phyloP scores from a whole-genome alignment of 2,888 invertebrate genomes.

The Cataglyphis albicans region DNA sequence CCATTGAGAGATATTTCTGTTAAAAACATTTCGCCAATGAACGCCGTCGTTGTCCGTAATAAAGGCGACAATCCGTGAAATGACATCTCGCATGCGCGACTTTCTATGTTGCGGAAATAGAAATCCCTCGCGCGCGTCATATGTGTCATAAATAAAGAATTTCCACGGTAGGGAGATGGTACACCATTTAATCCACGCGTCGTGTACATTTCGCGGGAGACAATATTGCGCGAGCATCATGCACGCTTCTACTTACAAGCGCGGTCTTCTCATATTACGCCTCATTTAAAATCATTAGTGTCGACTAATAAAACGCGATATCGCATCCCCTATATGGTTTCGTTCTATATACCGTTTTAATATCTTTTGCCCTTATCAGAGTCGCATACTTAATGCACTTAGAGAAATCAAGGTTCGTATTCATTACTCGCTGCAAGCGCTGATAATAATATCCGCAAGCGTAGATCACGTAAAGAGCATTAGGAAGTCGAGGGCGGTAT shows the following conservation, averaged over 20 bases:
- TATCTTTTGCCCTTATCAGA: slow-evolving; percentile 74
- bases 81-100: slow-evolving; percentile 21
- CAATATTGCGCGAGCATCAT: slow-evolving; percentile 61
- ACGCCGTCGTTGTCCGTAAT: slow-evolving; percentile 24
- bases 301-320: slow-evolving; percentile 68
- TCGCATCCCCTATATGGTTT: slow-evolving; percentile 45
- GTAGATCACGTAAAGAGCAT: slow-evolving; percentile 67
- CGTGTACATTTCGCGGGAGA: slow-evolving; percentile 52
- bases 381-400: slow-evolving; percentile 77
- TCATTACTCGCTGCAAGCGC: slow-evolving; percentile 75
- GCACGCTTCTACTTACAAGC: slow-evolving; percentile 47
- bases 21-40: slow-evolving; percentile 10
- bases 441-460: slow-evolving; percentile 65
- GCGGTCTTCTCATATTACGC: slow-evolving; percentile 61
- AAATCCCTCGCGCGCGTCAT: neutral
- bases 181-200: slow-evolving; percentile 48
- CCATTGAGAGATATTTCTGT: neutral
- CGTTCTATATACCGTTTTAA: slow-evolving; percentile 62
- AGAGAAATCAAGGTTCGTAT: slow-evolving; percentile 75
- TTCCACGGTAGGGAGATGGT: slow-evolving; percentile 26
- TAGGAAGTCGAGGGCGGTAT: slow-evolving; percentile 61
- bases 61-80: slow-evolving; percentile 35
- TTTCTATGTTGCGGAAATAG: neutral
- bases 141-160: slow-evolving; percentile 44
- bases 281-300: slow-evolving; percentile 74